A percentile compares a stretch with the other conserved stretches of the same genome.
phyloP scores from a whole-genome alignment of 2,888 invertebrate species.

The Rotaria magnacalcarata region DNA sequence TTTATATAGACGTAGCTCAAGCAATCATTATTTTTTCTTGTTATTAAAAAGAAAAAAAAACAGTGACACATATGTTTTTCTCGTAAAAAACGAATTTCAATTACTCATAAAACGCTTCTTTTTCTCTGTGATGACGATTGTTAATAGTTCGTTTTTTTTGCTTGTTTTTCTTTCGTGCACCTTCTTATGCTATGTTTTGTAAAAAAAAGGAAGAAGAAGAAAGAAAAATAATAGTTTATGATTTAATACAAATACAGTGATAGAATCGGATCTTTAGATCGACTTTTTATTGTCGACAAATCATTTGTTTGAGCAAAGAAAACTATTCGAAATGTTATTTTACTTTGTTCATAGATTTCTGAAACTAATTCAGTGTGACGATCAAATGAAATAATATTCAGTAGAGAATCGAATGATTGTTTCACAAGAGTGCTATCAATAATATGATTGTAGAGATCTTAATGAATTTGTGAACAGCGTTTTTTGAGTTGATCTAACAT shows the following conservation, averaged over 20 bases:
- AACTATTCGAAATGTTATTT: background rate
- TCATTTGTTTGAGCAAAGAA: background rate
- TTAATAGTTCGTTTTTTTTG: background rate
- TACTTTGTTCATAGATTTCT: background rate
- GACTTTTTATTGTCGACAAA: background rate
- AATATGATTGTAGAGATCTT: background rate
- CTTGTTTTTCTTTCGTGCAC: constrained; percentile 2
- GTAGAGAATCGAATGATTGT: background rate
- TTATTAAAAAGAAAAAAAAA: constrained; percentile 13
- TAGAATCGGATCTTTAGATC: background rate
- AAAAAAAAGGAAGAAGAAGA: background rate
- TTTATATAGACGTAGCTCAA: constrained; percentile 4
- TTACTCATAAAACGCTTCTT: background rate
- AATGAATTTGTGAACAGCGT: background rate
- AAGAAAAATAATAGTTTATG: background rate
- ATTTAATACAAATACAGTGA: background rate
- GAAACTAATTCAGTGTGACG: background rate
- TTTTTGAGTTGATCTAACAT: background rate
- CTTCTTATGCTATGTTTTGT: constrained; percentile 16
- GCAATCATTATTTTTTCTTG: background rate
- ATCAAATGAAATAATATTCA: background rate
- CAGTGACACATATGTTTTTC: background rate
- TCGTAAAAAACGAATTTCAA: background rate
- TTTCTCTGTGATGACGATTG: constrained; percentile 8
- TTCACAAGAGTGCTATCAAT: background rate